phyloP scores from a whole-genome alignment of 2,113 vertebrate genomes.

The Nymphicus hollandicus region DNA sequence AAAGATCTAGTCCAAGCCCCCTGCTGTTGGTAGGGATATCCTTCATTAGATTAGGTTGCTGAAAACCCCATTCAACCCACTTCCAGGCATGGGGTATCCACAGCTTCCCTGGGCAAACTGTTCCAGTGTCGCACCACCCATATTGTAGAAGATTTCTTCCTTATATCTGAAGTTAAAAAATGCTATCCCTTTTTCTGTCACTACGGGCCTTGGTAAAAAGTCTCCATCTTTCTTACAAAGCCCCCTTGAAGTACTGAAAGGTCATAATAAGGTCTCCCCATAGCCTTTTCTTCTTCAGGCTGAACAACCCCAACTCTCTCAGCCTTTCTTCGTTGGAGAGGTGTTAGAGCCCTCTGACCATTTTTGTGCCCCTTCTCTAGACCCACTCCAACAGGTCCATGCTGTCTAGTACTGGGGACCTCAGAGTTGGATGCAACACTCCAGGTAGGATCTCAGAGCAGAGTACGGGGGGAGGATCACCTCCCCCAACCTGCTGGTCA shows the following conservation, averaged over 20 bases:
- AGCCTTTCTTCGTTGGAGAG: not conserved
- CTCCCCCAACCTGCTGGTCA: not conserved
- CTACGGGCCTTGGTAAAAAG: not conserved
- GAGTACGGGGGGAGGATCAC: not conserved
- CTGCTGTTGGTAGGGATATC: not conserved
- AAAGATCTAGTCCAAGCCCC: not conserved
- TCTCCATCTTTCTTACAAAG: not conserved
- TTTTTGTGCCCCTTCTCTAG: not conserved
- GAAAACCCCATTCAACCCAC: not conserved
- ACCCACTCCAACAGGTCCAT: not conserved
- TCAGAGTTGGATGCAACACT: not conserved
- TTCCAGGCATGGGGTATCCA: not conserved
- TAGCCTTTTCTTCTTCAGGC: not conserved
- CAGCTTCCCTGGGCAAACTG: not conserved
- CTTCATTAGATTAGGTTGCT: not conserved
- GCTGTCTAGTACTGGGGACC: not conserved
- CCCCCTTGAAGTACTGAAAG: not conserved
- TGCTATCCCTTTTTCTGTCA: not conserved
- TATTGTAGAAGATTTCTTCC: not conserved
- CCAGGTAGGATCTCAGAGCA: not conserved
- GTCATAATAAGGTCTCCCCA: not conserved
- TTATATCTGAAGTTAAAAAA: not conserved
- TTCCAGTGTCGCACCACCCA: not conserved
- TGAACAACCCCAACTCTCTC: not conserved
- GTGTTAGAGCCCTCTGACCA: not conserved